Evolutionary conservation across 2,888 invertebrate genomes (phyloP), one percentile per base, ranked within the genome.

Genomic region (Hemaris fuciformis): DNA sequence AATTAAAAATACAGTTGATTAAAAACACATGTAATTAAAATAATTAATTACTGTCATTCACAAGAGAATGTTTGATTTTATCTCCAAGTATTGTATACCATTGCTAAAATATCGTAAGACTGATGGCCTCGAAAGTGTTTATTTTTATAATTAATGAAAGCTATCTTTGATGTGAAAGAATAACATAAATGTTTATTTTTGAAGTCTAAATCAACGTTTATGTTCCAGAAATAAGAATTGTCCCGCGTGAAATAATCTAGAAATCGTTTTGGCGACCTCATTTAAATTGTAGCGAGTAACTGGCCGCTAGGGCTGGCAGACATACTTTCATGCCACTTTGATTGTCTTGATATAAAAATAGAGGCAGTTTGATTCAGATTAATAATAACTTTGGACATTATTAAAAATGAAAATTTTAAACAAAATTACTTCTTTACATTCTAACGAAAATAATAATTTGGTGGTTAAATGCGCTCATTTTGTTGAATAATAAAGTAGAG

Each of bases 261-360:
- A 60, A 59, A 48, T 60, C 34, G 5, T 15, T 23, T 46, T 3
- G 34, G 22, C 45, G 60, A 53, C 48, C 60, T 60, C 48, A 25
- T 38, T 60, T 60, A 41, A 48, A 25, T 48, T 60, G 48, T 38
- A 48, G 38, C 46, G 22, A 7, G 59, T 23, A 20, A 41, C 41
- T 38, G 48, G 3, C 4, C 1, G 5, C 3, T 41, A 60, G 60
- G 60, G 60, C 48, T 60, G 48, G 5, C 60, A 6, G 2, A 8
- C 1, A 8, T 23, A 8, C 15, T 8, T 31, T 45, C 1, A 22
- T 22, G 8, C 10, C 3, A n/a, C 3, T 20, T 18, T 18, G 0
- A 23, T 22, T 10, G 8, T 22, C 1, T 5, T n/a, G 4, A 8
- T 46, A 23, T 2, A n/a, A n/a, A 4, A 23, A 38, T 38, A 2